phyloP scores from a whole-genome alignment of 1,140 invertebrate species.

The Portunus trituberculatus region DNA sequence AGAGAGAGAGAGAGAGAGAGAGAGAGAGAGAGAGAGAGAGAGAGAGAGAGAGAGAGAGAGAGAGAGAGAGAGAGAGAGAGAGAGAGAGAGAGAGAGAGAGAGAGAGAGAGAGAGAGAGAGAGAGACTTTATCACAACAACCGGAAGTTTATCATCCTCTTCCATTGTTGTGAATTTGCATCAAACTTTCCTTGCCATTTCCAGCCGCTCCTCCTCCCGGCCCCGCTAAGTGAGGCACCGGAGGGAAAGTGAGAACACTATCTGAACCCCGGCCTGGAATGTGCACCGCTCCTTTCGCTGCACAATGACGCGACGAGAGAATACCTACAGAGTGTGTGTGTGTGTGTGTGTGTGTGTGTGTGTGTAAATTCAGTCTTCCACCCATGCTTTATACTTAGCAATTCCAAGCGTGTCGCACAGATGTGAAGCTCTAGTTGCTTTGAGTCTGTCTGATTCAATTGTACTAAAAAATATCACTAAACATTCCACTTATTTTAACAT shows the following conservation, averaged over 20 bases:
- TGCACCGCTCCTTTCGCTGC: no score
- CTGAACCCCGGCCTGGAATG: background rate
- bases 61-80: slow-evolving; percentile 25
- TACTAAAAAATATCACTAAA: no score
- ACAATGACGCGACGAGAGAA: no score
- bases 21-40: no score
- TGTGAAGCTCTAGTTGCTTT: no score
- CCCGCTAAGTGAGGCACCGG: background rate
- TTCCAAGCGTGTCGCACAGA: no score
- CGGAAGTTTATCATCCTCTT: slow-evolving; percentile 1
- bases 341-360: slow-evolving; percentile 23
- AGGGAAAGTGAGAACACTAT: background rate
- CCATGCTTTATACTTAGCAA: no score
- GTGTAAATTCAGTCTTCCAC: background rate
- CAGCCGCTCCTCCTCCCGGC: background rate
- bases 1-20: no score
- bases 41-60: background rate
- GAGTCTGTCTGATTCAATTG: no score
- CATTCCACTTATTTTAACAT: no score
- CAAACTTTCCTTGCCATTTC: background rate
- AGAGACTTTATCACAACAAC: background rate
- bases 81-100: no score
- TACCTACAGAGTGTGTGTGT: background rate
- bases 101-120: slow-evolving; percentile 20
- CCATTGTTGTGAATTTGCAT: background rate